Base-by-base conservation (phyloP, 1,140 invertebrate species). In the Meteorus sp. region DNA sequence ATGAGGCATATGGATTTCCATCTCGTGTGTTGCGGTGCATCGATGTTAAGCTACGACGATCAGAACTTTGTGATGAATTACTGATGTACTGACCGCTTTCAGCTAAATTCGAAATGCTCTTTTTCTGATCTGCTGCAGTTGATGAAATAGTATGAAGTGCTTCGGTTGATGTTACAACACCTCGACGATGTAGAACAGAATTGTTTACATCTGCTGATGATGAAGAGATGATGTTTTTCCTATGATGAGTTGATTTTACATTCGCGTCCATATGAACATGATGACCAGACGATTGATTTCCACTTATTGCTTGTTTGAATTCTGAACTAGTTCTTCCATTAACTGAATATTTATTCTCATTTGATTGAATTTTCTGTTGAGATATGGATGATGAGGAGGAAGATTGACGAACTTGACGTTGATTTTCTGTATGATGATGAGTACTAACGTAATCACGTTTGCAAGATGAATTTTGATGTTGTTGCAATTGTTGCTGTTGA, bases 101-200 rank as follows among this genome's bases (percentile, higher is more conserved):
- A 15, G 87, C 85, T 0, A 92, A 75, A 70, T 91, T 91, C 0
- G 85, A 85, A 19, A 92, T 89, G 48, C 89, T 92, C 72, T 90
- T 91, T 23, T 88, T 82, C 68, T 91, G 89, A 64, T 88, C 87
- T 9, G 88, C 85, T 13, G 89, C 89, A 1, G 89, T 87, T 0
- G 89, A 86, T n/a, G 88, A 89, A 3, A 86, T 85, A 7, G 85
- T 85, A 63, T 88, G 86, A 4, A 86, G 75, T 4, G 85, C 84
- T 71, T 87, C 86, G 1, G 84, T 82, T 0, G 83, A 84, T 0
- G 82, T 76, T 1, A 81, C 74, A 9, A 82, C 74, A 19, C 85
- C 86, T 67, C 89, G 89, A 9, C 90, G 83, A 71, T 92, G 89
- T 3, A 93, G 81, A 17, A 92, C 86, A 15, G 89, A 81, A 63